Conservation (phyloP, 2,797 vertebrate species). For the Gymnocypris eckloni region DNA sequence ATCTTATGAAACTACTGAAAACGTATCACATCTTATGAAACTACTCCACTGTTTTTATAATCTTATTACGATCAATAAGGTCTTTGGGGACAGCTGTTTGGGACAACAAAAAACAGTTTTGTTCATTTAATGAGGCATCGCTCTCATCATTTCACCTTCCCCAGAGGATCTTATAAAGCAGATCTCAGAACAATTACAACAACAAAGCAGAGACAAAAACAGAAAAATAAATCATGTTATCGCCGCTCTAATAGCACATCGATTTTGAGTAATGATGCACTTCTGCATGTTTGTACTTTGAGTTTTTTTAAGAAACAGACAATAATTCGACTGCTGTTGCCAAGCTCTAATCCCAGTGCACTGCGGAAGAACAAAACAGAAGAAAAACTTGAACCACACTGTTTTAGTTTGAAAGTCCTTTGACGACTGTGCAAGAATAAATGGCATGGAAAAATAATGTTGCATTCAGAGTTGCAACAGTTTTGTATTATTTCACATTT, state of each 20-base stretch:
- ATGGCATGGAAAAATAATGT: neutral
- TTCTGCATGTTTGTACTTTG: conserved; percentile 32
- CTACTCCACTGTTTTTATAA: conserved; percentile 43
- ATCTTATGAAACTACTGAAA: conserved; percentile 24
- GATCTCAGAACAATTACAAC: conserved; percentile 50
- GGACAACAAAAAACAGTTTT: conserved; percentile 46
- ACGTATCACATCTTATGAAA: conserved; percentile 25
- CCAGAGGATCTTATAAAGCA: conserved; percentile 47
- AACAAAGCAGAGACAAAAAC: conserved; percentile 39
- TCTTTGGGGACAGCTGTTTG: conserved; percentile 44
- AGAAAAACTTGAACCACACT: neutral
- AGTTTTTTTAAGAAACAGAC: conserved; percentile 32
- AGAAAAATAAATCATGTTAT: conserved; percentile 46
- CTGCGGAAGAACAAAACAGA: neutral
- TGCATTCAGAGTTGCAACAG: neutral
- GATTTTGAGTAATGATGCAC: conserved; percentile 27
- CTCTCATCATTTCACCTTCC: conserved; percentile 49
- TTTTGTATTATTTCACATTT: conserved; percentile 8
- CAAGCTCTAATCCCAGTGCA: conserved; percentile 16
- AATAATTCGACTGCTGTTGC: neutral
- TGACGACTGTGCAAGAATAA: conserved; percentile 4
- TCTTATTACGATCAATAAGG: conserved; percentile 52
- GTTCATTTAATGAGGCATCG: conserved; percentile 53
- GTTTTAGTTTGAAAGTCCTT: neutral
- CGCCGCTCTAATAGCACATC: conserved; percentile 24